Base-by-base conservation (phyloP, 2,888 invertebrate species). In the Azorinus chamasolen region DNA sequence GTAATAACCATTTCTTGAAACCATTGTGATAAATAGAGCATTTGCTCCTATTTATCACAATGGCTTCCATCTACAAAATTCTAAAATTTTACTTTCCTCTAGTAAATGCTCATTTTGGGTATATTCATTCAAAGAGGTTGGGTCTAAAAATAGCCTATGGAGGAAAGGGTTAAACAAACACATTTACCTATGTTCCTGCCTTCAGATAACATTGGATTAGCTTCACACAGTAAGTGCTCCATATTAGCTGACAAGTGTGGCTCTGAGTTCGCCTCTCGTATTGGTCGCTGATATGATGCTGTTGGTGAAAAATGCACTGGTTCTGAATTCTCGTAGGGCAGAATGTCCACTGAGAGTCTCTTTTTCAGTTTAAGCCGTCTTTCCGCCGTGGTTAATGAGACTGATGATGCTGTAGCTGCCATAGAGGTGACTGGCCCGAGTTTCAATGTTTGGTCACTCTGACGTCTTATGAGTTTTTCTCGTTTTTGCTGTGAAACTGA, bases 211-310 rank as follows among this genome's bases (percentile, higher is more conserved):
- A 89, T 87, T 12, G 88, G 88, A 53, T 88, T 87, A 16, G 80
- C 73, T 51, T 80, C 76, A 59, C 84, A 83, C 39, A 86, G 70
- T 18, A 85, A 39, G 43, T 83, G 79, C n/a, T 81, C 80, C 63
- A 84, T 72, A 37, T 81, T 79, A 45, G 69, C 76, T 6, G 85
- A 66, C 63, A 91, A 78, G 27, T 88, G 88, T 0, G 92, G 91
- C 75, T 91, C 91, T 32, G 92, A 91, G 71, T 85, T 89, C 16
- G 89, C 74, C 65, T 88, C 89, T 22, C 87, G 68, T 22, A 88
- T 79, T 46, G 88, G 85, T 62, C 82, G 69, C 50, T 82, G 79
- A 69, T 74, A 84, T 24, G 83, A 75, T 45, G 64, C 70, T 0
- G 74, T 72, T 12, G 79, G 74, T 14, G 83, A 77, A 37, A 79